These are phyloP conservation scores for Serinus canaria DNA, from an alignment of 2,113 vertebrate genomes.

Conservation along the genomic window DNA sequence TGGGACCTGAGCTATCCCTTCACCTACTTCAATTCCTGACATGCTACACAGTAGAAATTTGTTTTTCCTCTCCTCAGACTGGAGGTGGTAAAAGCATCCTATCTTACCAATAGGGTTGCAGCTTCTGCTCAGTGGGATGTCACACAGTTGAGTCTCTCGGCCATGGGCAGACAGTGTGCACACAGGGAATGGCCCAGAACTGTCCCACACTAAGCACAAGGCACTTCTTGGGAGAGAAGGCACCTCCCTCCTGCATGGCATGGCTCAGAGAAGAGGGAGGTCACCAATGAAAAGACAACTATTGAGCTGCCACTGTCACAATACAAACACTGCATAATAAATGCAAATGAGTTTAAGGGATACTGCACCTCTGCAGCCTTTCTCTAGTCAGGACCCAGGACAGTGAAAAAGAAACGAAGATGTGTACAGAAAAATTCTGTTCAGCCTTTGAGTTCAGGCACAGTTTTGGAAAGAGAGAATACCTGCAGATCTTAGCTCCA, in stretches of 20 bases:
- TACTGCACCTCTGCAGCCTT: background rate
- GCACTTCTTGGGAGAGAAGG: background rate
- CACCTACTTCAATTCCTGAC: background rate
- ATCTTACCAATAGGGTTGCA: accelerated
- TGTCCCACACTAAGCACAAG: background rate
- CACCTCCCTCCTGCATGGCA: background rate
- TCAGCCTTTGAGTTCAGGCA: background rate
- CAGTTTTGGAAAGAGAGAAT: background rate
- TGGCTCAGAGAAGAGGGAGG: background rate
- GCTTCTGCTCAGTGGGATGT: background rate
- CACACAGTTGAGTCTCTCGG: background rate
- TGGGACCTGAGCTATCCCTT: background rate
- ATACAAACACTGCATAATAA: background rate
- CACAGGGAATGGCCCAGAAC: too few relatives aligned
- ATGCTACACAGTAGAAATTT: background rate
- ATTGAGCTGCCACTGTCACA: background rate
- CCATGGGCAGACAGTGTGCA: background rate
- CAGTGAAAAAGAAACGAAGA: background rate
- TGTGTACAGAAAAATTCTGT: background rate
- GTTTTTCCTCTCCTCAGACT: background rate
- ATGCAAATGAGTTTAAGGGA: background rate
- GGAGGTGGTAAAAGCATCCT: background rate
- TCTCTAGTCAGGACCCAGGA: background rate
- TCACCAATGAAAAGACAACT: background rate
- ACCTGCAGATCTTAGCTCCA: background rate